These are phyloP conservation scores for Liasis olivaceus DNA, from an alignment of 2,797 vertebrate species.

Conservation along the genomic window DNA sequence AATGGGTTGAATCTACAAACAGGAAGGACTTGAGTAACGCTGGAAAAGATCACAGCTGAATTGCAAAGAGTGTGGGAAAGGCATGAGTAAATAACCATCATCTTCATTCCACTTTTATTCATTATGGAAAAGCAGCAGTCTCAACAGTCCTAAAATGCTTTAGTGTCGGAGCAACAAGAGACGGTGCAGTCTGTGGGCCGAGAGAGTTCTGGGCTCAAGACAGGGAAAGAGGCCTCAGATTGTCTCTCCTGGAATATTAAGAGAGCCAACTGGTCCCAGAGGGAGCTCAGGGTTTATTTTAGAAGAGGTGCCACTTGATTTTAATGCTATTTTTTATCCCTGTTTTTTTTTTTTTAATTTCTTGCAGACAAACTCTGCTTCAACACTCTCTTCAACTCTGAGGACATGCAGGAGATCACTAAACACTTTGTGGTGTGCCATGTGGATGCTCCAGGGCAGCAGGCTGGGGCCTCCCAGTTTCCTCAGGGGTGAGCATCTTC, in stretches of 20 bases:
- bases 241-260: not conserved
- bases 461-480: conserved; percentile 88
- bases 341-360: not conserved
- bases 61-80: not conserved
- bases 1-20: not conserved
- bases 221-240: not conserved
- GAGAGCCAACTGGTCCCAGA: not conserved
- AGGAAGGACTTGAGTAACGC: not conserved
- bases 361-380: conserved; percentile 94
- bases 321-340: too few species aligned
- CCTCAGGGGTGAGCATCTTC: conserved; percentile 77
- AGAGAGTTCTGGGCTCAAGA: not conserved
- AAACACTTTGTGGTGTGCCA: conserved; percentile 97
- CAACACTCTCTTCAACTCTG: conserved; percentile 92
- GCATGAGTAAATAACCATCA: not conserved
- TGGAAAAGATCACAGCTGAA: not conserved
- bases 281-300: not conserved
- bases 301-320: not conserved
- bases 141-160: not conserved
- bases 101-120: not conserved
- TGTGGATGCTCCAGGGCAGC: conserved; percentile 92
- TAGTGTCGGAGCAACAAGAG: not conserved
- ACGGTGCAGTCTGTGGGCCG: not conserved
- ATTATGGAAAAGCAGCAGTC: not conserved
- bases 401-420: conserved; percentile 98